Evolutionary conservation across 1,140 invertebrate species (phyloP), one percentile per base, ranked within the genome.

Genomic region (Pogonognathellus flavescens): DNA sequence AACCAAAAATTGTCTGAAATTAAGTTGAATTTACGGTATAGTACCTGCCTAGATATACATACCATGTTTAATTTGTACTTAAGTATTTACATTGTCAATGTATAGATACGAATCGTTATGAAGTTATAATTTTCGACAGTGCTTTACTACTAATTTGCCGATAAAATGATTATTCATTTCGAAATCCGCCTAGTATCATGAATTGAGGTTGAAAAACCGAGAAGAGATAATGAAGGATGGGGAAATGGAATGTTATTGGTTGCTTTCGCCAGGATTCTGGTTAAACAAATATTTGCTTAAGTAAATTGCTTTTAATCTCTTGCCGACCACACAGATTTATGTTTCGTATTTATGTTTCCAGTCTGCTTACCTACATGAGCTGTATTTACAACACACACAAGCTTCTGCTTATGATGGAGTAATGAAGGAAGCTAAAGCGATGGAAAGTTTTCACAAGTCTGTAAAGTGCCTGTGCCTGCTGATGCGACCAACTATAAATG

Each of bases 221-320:
- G 53, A 14, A 9, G 53, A 55, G 16, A 2, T 14, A 55, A 55
- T 10, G 53, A 55, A 11, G 16, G 7, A 53, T 53, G 52, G 13
- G 53, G 16, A 14, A 16, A 14, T 55, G 53, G 2, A 16, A 14
- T 5, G 16, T 55, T 55, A 55, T 11, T 11, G 53, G 2, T 55
- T 11, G 11, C 10, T 11, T 55, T n/a, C n/a, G n/a, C n/a, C n/a
- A n/a, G n/a, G 53, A 55, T 16, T 55, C 53, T 11, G 2, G 11
- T 20, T 66, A 31, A 14, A 25, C 22, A 11, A 66, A 66, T 66
- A 66, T 66, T 66, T 66, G 62, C 10, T 66, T 66, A 66, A 14
- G 62, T 66, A 66, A 66, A 66, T 66, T 66, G 62, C 22, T 66
- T 66, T 20, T 66, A 66, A 66, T 66, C 62, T 66, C 22, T 13